These are phyloP conservation scores for Rhinophrynus dorsalis DNA, from an alignment of 2,797 vertebrate species.

Conservation along the genomic window DNA sequence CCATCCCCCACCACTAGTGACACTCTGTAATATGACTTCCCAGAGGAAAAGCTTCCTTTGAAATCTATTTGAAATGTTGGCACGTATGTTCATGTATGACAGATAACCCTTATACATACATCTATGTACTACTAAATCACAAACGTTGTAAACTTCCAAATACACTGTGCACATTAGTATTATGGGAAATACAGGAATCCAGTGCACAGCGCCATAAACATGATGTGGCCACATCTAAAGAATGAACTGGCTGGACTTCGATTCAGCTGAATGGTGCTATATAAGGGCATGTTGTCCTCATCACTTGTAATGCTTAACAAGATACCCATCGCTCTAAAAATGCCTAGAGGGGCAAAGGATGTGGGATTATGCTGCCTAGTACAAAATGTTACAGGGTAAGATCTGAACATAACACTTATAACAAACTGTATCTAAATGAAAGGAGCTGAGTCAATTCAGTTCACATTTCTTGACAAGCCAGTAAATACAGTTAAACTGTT, in stretches of 20 bases:
- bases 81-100: too few relatives aligned
- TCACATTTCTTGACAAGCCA: constrained; percentile 11
- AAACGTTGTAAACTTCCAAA: too few relatives aligned
- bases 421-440: constrained; percentile 3
- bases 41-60: too few relatives aligned
- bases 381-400: constrained; percentile 25
- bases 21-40: too few relatives aligned
- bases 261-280: constrained; percentile 25
- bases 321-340: constrained; percentile 15
- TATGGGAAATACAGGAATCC: not conserved
- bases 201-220: not conserved
- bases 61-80: too few relatives aligned
- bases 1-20: too few relatives aligned
- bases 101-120: too few relatives aligned
- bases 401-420: not conserved
- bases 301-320: not conserved
- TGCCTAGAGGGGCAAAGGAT: not conserved
- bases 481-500: constrained; percentile 1
- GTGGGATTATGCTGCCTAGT: not conserved
- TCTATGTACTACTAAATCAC: too few relatives aligned
- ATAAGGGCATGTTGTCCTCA: constrained; percentile 32
- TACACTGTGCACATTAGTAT: too few relatives aligned
- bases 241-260: constrained; percentile 19
- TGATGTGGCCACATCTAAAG: constrained; percentile 19
- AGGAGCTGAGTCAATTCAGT: not conserved